phyloP scores from a whole-genome alignment of 2,888 invertebrate genomes.

The Punctoribates punctum region DNA sequence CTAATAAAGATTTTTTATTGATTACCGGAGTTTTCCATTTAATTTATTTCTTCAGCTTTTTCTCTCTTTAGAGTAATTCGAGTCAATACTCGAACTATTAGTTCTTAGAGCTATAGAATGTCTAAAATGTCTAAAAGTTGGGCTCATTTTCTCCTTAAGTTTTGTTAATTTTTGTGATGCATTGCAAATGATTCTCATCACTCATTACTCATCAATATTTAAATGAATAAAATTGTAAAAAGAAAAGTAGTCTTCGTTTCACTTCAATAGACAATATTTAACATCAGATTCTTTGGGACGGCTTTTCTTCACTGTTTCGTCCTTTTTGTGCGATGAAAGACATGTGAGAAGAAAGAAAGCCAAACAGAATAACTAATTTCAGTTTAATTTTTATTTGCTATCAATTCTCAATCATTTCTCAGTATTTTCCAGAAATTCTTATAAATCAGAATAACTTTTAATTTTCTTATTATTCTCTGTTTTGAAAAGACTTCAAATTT shows the following conservation, averaged over 20 bases:
- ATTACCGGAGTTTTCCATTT: conserved; percentile 12
- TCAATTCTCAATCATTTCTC: neutral
- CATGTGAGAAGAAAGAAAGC: neutral
- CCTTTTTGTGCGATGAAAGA: neutral
- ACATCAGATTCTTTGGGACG: too few species aligned
- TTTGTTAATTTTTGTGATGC: conserved; percentile 7
- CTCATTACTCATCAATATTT: conserved; percentile 25
- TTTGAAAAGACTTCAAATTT: neutral
- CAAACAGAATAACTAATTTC: conserved; percentile 1
- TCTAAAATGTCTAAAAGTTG: neutral
- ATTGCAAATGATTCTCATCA: conserved; percentile 17
- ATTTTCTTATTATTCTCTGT: neutral
- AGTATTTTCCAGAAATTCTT: neutral
- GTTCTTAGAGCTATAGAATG: neutral
- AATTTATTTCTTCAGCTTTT: conserved; percentile 5
- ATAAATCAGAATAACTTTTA: neutral
- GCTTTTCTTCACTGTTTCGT: neutral
- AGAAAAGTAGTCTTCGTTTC: neutral
- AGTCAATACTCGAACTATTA: neutral
- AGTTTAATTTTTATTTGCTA: conserved; percentile 1
- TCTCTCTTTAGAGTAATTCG: neutral
- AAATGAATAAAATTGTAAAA: conserved; percentile 16
- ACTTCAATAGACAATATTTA: too few species aligned
- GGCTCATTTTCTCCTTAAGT: neutral
- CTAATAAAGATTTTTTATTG: conserved; percentile 23